These are phyloP conservation scores for Papio anubis DNA, from an alignment of 2,113 vertebrate genomes.

Conservation along the genomic window DNA sequence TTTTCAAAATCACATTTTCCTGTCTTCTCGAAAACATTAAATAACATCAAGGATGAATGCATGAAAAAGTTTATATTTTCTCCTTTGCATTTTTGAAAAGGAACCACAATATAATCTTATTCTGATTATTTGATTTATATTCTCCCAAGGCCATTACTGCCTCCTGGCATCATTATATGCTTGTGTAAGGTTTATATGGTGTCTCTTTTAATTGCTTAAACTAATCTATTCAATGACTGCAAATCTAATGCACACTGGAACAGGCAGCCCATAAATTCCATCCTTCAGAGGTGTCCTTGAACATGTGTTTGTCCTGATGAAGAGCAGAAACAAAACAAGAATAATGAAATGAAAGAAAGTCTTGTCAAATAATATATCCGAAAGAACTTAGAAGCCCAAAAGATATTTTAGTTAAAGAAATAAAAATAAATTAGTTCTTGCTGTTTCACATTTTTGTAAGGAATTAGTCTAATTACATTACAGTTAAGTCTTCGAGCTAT, in stretches of 20 bases:
- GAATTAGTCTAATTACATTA: constrained; percentile 72
- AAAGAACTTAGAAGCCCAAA: constrained; percentile 20
- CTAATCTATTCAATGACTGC: constrained; percentile 74
- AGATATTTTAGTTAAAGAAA: constrained; percentile 40
- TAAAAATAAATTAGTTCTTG: constrained; percentile 9
- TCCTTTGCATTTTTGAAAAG: constrained; percentile 52
- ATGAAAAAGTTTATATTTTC: constrained; percentile 63
- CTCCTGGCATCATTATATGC: constrained; percentile 58
- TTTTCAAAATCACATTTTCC: constrained; percentile 62
- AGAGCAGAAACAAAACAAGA: constrained; percentile 47
- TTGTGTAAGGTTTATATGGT: constrained; percentile 71
- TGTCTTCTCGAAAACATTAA: constrained; percentile 38
- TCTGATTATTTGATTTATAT: constrained; percentile 75
- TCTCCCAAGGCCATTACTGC: constrained; percentile 63
- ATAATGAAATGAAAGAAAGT: constrained; percentile 41
- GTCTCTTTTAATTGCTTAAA: constrained; percentile 79
- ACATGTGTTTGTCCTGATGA: constrained; percentile 63
- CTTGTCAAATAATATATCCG: constrained; percentile 10
- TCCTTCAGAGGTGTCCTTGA: constrained; percentile 73
- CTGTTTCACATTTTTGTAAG: constrained; percentile 67
- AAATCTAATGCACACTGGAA: constrained; percentile 53
- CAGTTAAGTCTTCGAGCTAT: constrained; percentile 72
- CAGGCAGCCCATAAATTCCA: constrained; percentile 66
- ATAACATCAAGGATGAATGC: constrained; percentile 55
- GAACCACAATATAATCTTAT: constrained; percentile 64